These are phyloP conservation scores for Doris montereyensis DNA, from an alignment of 2,888 invertebrate genomes.

Conservation along the genomic window DNA sequence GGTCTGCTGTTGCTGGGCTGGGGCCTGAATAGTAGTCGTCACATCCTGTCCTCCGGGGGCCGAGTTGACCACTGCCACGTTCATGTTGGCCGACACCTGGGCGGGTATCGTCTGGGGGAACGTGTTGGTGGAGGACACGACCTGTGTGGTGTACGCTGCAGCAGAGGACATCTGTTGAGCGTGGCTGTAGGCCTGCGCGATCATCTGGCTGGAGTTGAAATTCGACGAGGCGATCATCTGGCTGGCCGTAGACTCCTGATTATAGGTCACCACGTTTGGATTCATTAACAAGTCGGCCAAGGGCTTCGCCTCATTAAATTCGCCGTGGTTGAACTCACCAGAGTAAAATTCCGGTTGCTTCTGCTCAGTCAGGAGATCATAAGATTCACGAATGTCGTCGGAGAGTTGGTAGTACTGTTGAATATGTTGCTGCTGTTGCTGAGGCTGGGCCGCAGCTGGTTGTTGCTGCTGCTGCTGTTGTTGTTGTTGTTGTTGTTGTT, in stretches of 20 bases:
- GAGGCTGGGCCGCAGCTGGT: slow-evolving; percentile 41
- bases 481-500: slow-evolving; percentile 34
- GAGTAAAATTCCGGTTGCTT: slow-evolving; percentile 41
- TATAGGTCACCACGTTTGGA: slow-evolving; percentile 44
- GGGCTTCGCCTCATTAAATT: slow-evolving; percentile 45
- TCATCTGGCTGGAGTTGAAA: slow-evolving; percentile 45
- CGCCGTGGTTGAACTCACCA: slow-evolving; percentile 40
- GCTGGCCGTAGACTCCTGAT: slow-evolving; percentile 36
- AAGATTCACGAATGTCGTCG: slow-evolving; percentile 43
- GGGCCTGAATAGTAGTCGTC: not conserved
- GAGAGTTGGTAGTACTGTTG: slow-evolving; percentile 44
- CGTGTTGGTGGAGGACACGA: slow-evolving; percentile 35
- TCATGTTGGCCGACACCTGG: slow-evolving; percentile 40
- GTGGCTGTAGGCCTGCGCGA: slow-evolving; percentile 48
- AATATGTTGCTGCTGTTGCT: slow-evolving; percentile 41
- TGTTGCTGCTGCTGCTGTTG: slow-evolving; percentile 42
- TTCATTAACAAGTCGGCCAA: slow-evolving; percentile 44
- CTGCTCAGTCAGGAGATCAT: slow-evolving; percentile 43
- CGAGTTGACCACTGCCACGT: slow-evolving; percentile 38
- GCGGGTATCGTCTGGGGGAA: slow-evolving; percentile 36
- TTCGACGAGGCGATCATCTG: slow-evolving; percentile 32
- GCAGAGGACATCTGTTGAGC: slow-evolving; percentile 44
- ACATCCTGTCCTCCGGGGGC: slow-evolving; percentile 30
- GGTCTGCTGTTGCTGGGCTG: slow-evolving; percentile 14
- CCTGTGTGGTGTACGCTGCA: slow-evolving; percentile 35